phyloP scores from a whole-genome alignment of 37 sponge, comb jelly and placozoan genomes.

The Aplysina aerophoba region DNA sequence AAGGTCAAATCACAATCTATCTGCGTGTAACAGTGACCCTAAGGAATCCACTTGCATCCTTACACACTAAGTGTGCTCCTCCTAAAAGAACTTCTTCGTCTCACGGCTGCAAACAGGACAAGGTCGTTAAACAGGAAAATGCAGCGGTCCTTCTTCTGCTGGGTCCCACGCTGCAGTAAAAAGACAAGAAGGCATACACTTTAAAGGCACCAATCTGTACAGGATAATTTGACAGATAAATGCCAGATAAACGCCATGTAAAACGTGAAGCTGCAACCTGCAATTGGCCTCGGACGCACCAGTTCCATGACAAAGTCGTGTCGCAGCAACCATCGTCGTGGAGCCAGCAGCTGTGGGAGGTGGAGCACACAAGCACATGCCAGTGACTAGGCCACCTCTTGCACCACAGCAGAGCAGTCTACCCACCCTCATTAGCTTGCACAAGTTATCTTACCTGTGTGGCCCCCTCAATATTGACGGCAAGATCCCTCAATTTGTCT shows the following conservation, averaged over 20 bases:
- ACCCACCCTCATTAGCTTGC: too few species aligned
- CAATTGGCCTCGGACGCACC: constrained; percentile 66
- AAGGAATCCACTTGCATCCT: background rate
- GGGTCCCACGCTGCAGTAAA: constrained; percentile 42
- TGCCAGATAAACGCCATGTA: too few species aligned
- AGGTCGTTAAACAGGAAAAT: constrained; percentile 71
- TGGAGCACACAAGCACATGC: too few species aligned
- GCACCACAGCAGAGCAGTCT: too few species aligned
- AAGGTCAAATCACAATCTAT: background rate
- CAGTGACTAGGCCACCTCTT: too few species aligned
- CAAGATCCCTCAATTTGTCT: constrained; percentile 69
- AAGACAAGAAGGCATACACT: too few species aligned
- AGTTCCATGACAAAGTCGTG: constrained; percentile 74
- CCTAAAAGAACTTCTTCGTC: constrained; percentile 62
- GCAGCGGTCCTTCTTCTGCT: constrained; percentile 70
- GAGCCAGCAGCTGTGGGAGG: constrained; percentile 43
- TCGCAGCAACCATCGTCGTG: constrained; percentile 50
- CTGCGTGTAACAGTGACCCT: background rate
- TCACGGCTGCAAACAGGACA: constrained; percentile 63
- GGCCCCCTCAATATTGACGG: constrained; percentile 70
- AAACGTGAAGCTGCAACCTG: too few species aligned
- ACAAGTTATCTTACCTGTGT: constrained; percentile 46
- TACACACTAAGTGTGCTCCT: constrained; percentile 22
- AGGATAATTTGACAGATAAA: too few species aligned
- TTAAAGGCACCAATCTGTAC: too few species aligned